Percentiles rank a stretch among this genome's conserved stretches.
These are phyloP conservation scores for Oligia strigilis DNA, from an alignment of 2,888 invertebrate species.

Conservation along the genomic window DNA sequence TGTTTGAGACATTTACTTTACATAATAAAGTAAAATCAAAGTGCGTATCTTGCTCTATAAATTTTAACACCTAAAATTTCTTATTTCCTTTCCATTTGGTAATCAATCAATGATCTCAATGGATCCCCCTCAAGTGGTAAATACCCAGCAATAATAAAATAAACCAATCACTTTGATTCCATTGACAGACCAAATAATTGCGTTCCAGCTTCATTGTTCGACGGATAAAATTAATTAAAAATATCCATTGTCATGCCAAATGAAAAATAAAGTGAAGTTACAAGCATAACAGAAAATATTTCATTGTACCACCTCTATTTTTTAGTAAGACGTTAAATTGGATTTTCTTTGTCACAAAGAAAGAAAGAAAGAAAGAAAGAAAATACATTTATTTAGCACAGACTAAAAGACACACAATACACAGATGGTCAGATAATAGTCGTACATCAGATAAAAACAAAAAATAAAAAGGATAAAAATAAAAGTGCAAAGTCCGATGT, in stretches of 20 bases:
- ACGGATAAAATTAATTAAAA: constrained; percentile 17
- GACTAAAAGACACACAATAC: no score
- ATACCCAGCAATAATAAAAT: neutral
- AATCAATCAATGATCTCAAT: neutral
- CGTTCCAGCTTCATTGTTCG: constrained; percentile 30
- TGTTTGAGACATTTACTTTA: neutral
- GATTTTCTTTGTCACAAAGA: neutral
- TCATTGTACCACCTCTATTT: neutral
- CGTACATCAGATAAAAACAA: no score
- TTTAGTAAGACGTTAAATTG: neutral
- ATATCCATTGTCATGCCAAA: constrained; percentile 14
- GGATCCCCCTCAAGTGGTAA: no score
- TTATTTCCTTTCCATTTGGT: neutral
- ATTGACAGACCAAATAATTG: constrained; percentile 12
- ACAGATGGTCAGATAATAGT: no score
- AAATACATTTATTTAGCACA: no score
- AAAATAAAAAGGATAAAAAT: no score
- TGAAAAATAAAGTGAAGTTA: constrained; percentile 4
- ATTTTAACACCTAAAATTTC: neutral
- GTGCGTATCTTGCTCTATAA: no score
- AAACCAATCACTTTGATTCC: constrained; percentile 29
- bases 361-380: no score
- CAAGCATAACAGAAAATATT: neutral
- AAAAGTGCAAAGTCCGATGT: no score
- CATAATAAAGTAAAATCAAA: neutral